Conservation (phyloP, 2,888 invertebrate genomes). For the Himalopsyche anomala region DNA sequence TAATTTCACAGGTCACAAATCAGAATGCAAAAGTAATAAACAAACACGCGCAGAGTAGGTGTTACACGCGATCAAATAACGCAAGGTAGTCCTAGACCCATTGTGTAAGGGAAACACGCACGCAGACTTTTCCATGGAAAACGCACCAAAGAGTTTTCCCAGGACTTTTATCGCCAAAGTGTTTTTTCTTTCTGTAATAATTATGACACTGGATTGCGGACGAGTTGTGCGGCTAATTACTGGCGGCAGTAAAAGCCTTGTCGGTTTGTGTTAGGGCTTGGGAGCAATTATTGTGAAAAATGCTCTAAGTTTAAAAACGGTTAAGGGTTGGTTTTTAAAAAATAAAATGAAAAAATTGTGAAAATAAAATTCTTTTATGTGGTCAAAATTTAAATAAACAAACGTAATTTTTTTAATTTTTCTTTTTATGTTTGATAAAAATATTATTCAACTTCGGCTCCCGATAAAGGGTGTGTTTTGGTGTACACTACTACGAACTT, state of each 20-base stretch:
- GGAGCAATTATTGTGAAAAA: too few species aligned
- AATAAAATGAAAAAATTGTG: too few species aligned
- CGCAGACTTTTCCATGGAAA: background rate
- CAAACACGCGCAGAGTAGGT: background rate
- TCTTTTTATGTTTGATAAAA: too few species aligned
- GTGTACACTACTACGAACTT: too few species aligned
- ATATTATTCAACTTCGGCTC: too few species aligned
- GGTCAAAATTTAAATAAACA: too few species aligned
- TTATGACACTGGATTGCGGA: constrained; percentile 32
- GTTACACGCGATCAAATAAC: background rate
- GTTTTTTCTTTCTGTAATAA: constrained; percentile 12
- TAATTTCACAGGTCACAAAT: constrained; percentile 5
- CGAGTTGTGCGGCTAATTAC: constrained; percentile 31
- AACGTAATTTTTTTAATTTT: too few species aligned
- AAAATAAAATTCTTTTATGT: too few species aligned
- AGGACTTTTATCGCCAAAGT: background rate
- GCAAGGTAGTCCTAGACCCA: background rate
- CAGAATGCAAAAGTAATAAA: background rate
- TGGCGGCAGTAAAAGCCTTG: constrained; percentile 19
- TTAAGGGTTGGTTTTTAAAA: too few species aligned
- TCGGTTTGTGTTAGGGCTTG: background rate
- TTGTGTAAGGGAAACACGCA: constrained; percentile 23
- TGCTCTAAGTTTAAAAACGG: too few species aligned
- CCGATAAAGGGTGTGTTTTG: too few species aligned
- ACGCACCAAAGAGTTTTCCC: background rate